Evolutionary conservation across 30 jellyfish, hydroid and myxozoan genomes (phyloP).

Genomic region (Hydra vulgaris): DNA sequence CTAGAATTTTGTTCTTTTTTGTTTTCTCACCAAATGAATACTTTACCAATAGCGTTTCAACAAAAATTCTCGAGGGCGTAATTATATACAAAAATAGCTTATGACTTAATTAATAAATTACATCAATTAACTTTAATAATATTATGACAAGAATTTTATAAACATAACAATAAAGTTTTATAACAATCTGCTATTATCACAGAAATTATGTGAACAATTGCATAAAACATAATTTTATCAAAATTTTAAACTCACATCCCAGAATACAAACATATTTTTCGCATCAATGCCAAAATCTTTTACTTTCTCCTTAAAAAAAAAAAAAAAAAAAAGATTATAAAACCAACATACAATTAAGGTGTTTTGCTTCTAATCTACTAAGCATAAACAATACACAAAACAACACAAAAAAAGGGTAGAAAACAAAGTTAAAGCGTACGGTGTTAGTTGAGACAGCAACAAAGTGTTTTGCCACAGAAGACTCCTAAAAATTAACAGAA

Average conservation of each 20-base stretch:
- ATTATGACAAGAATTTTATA: too few species aligned
- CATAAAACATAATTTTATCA: too few species aligned
- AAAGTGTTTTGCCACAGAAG: slow-evolving; percentile 93
- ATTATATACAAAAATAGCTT: too few species aligned
- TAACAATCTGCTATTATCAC: too few species aligned
- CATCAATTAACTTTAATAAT: too few species aligned
- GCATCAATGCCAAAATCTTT: slow-evolving; percentile 94
- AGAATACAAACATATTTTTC: slow-evolving; percentile 86
- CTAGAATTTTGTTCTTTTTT: too few species aligned
- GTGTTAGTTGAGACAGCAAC: slow-evolving; percentile 93
- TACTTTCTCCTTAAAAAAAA: slow-evolving; percentile 49
- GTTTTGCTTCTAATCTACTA: too few species aligned
- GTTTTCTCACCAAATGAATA: slow-evolving; percentile 54
- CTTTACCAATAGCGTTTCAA: slow-evolving; percentile 67
- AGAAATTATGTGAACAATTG: too few species aligned
- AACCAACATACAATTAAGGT: too few species aligned
- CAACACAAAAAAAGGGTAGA: background rate
- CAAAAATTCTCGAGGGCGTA: too few species aligned
- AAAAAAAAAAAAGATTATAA: background rate
- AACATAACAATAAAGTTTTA: too few species aligned
- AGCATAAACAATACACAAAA: background rate
- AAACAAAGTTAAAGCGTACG: slow-evolving; percentile 18
- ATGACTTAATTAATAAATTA: too few species aligned
- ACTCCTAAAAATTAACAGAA: slow-evolving; percentile 22
- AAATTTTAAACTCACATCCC: slow-evolving; percentile 86